Percentiles rank a stretch among this genome's conserved stretches.
phyloP scores from a whole-genome alignment of 1,140 invertebrate genomes.

The Lepidotrigona ventralis region DNA sequence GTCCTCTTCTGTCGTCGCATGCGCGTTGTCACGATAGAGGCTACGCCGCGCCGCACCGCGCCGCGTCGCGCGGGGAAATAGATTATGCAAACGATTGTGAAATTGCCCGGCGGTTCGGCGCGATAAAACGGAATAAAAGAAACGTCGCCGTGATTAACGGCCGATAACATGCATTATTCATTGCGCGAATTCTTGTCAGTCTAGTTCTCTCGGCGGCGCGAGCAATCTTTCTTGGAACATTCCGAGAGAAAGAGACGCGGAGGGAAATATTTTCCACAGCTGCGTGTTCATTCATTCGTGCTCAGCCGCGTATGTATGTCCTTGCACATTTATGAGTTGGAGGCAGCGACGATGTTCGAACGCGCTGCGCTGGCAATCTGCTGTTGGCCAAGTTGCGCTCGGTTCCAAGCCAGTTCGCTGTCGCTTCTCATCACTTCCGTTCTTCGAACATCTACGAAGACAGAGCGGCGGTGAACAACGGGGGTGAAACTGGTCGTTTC shows the following conservation, averaged over 20 bases:
- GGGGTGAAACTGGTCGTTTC: conserved; percentile 48
- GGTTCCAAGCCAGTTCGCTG: not conserved
- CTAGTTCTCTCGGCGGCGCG: conserved; percentile 33
- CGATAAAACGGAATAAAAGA: conserved; percentile 48
- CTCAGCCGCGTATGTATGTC: not conserved
- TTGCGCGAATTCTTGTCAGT: conserved; percentile 49
- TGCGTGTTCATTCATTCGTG: conserved; percentile 42
- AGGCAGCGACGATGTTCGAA: not conserved
- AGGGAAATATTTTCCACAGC: conserved; percentile 26
- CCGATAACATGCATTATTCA: conserved; percentile 58
- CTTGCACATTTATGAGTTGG: conserved; percentile 3
- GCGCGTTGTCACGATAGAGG: not conserved
- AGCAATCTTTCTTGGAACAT: conserved; percentile 29
- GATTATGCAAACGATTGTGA: conserved; percentile 58
- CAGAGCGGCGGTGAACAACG: conserved; percentile 7
- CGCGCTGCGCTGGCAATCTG: not conserved
- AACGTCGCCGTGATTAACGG: conserved; percentile 58
- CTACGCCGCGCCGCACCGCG: no score
- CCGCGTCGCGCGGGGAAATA: conserved; percentile 18
- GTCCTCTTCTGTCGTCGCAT: not conserved
- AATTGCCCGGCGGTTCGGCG: conserved; percentile 51
- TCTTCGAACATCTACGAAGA: conserved; percentile 44
- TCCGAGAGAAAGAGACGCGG: conserved; percentile 25
- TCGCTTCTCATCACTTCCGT: conserved; percentile 47
- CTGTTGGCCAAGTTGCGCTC: not conserved